Conservation (phyloP, 1,140 invertebrate genomes). For the Phymastichus coffea region DNA sequence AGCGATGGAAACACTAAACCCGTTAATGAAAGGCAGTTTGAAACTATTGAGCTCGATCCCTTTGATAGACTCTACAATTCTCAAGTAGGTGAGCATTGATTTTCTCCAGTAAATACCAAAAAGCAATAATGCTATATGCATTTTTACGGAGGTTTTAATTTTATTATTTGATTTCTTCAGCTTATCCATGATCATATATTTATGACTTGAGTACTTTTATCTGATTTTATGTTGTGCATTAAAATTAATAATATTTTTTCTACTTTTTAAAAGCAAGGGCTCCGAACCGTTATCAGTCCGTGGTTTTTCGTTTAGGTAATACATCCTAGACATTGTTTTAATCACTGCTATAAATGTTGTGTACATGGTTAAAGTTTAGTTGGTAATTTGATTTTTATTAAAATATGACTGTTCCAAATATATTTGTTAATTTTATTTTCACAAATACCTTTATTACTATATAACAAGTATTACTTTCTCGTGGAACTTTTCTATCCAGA, state of each 20-base stretch:
- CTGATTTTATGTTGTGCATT: not conserved
- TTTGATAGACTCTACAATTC: constrained; percentile 60
- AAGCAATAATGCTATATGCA: too few relatives aligned
- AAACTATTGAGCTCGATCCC: constrained; percentile 57
- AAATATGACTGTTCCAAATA: too few relatives aligned
- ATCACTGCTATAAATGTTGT: too few relatives aligned
- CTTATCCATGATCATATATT: constrained; percentile 9
- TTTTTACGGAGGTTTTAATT: not conserved
- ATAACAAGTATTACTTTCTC: too few relatives aligned
- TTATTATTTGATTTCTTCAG: constrained; percentile 4
- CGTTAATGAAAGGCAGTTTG: constrained; percentile 52
- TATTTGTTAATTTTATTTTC: too few relatives aligned
- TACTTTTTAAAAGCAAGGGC: constrained; percentile 47
- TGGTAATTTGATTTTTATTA: too few relatives aligned
- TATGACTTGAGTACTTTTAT: not conserved
- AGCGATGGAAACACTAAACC: constrained; percentile 53
- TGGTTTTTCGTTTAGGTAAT: constrained; percentile 58
- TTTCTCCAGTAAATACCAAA: not conserved
- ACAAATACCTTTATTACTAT: too few relatives aligned
- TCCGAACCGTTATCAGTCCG: constrained; percentile 54
- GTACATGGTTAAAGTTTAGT: too few relatives aligned
- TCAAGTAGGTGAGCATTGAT: constrained; percentile 49
- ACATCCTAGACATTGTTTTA: not conserved
- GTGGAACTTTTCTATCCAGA: too few relatives aligned
- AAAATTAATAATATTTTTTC: constrained; percentile 12